These are phyloP conservation scores for Condylura cristata DNA, from an alignment of 2,113 vertebrate species.

Conservation along the genomic window DNA sequence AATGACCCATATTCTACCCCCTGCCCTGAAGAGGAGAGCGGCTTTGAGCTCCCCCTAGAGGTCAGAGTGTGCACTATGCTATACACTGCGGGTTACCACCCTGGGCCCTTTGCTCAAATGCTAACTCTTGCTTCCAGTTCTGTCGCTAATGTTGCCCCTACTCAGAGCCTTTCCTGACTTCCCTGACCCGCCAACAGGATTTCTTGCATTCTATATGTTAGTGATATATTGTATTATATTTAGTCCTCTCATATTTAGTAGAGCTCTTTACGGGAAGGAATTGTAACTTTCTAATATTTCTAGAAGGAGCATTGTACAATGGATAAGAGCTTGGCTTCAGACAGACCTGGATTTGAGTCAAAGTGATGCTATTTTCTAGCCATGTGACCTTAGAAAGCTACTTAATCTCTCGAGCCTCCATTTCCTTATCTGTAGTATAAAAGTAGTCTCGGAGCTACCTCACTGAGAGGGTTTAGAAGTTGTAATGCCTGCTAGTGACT, in stretches of 20 bases:
- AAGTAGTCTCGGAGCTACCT: neutral
- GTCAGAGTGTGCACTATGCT: neutral
- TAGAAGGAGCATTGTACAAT: neutral
- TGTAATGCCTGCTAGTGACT: neutral
- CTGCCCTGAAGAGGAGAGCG: neutral
- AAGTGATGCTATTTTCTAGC: neutral
- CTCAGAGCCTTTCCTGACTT: neutral
- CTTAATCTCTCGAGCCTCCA: neutral
- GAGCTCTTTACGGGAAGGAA: neutral
- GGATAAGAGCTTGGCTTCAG: neutral
- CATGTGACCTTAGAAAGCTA: neutral
- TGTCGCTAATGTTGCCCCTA: neutral
- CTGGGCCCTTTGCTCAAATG: neutral
- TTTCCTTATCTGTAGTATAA: neutral
- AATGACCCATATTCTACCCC: neutral
- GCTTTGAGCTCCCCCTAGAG: neutral
- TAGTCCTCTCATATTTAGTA: neutral
- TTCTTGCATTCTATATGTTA: neutral
- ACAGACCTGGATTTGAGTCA: neutral
- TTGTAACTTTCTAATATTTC: neutral
- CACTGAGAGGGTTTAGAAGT: neutral
- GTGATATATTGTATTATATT: neutral
- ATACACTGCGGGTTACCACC: neutral
- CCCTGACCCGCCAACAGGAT: too few species aligned
- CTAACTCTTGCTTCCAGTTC: neutral